A percentile compares a stretch with the other conserved stretches of the same genome.
Evolutionary conservation across 2,888 invertebrate species (phyloP).

Genomic region (Mesodorylaimus sp.): DNA sequence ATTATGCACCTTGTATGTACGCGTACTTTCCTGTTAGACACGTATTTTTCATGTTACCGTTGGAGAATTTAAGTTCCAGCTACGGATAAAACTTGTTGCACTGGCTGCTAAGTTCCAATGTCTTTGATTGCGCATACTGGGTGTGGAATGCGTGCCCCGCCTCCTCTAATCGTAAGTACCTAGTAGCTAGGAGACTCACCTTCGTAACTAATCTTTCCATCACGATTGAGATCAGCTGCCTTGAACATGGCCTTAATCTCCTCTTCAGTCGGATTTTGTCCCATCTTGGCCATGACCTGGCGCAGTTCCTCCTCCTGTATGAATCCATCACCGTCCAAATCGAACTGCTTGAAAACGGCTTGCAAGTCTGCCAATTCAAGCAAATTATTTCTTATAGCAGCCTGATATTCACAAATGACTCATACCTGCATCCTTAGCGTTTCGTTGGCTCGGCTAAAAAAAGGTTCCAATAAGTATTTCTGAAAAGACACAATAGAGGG

Average conservation of each 20-base stretch:
- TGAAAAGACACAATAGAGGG: too few species aligned
- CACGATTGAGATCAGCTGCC: slow-evolving; percentile 25
- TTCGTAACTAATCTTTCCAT: slow-evolving; percentile 26
- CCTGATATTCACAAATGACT: not conserved
- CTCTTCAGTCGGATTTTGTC: slow-evolving; percentile 26
- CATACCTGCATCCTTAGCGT: too few species aligned
- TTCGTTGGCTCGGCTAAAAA: too few species aligned
- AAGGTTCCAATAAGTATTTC: too few species aligned
- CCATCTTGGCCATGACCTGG: slow-evolving; percentile 28
- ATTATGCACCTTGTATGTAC: too few species aligned
- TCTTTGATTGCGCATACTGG: too few species aligned
- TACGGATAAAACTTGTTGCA: too few species aligned
- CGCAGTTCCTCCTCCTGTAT: slow-evolving; percentile 3
- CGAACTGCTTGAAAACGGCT: slow-evolving; percentile 4
- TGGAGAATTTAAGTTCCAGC: too few species aligned
- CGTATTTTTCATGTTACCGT: too few species aligned
- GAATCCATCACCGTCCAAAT: not conserved
- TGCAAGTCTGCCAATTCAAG: not conserved
- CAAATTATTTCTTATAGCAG: not conserved
- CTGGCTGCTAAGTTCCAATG: too few species aligned
- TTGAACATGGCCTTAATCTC: slow-evolving; percentile 28
- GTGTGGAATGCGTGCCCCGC: too few species aligned
- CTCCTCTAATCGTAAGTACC: not conserved
- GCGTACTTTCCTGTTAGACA: too few species aligned
- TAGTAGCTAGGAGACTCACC: slow-evolving; percentile 13